These are phyloP conservation scores for Falco novaeseelandiae DNA, from an alignment of 2,797 vertebrate genomes.

Conservation along the genomic window DNA sequence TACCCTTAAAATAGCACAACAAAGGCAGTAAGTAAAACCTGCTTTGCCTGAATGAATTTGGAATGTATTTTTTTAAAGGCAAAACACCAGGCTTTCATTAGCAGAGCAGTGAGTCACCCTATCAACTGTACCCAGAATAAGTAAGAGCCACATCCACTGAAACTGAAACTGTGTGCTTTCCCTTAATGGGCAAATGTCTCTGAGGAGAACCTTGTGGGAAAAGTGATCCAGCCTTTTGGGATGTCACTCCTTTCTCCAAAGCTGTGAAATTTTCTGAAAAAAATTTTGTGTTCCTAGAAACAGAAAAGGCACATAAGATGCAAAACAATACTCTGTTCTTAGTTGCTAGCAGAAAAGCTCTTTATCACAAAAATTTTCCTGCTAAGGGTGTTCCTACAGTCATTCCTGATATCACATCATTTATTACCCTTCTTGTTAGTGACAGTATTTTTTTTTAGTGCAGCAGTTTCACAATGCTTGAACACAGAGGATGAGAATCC, in stretches of 20 bases:
- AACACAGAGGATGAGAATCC: background rate
- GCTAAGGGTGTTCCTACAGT: background rate
- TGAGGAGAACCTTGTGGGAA: constrained; percentile 30
- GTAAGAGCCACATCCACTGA: constrained; percentile 61
- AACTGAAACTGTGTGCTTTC: constrained; percentile 55
- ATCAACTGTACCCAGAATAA: constrained; percentile 65
- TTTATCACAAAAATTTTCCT: background rate
- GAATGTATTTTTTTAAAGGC: constrained; percentile 51
- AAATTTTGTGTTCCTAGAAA: background rate
- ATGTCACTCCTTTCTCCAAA: constrained; percentile 47
- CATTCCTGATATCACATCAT: background rate
- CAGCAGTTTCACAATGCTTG: background rate
- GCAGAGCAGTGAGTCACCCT: constrained; percentile 65
- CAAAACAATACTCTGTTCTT: background rate
- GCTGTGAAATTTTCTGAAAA: background rate
- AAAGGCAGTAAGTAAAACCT: constrained; percentile 47
- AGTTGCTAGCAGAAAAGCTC: background rate
- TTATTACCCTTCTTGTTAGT: background rate
- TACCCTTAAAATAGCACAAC: constrained; percentile 40
- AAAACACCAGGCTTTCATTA: constrained; percentile 51
- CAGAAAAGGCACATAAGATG: background rate
- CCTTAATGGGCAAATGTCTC: constrained; percentile 53
- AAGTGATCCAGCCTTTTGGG: constrained; percentile 47
- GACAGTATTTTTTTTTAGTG: background rate
- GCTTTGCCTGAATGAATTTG: constrained; percentile 35